These are phyloP conservation scores for Formicarius rufipectus DNA, from an alignment of 2,113 vertebrate genomes.

Conservation along the genomic window DNA sequence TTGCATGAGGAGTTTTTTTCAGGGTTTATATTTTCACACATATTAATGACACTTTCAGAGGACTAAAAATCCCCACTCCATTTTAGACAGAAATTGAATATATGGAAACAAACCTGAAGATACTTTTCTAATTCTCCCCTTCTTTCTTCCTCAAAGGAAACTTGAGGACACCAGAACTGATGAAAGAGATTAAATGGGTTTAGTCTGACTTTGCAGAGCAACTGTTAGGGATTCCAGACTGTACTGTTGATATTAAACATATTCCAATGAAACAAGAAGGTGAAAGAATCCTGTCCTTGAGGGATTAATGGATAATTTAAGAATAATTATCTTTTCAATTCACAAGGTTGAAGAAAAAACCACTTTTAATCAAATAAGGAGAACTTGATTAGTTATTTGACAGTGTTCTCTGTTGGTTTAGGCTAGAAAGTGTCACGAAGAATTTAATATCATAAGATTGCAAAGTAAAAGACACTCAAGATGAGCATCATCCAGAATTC, in stretches of 20 bases:
- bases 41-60: background rate
- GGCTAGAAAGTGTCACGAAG: background rate
- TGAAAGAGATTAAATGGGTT: slow-evolving; percentile 53
- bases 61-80: background rate
- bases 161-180: background rate
- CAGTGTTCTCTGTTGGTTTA: background rate
- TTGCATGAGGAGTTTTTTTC: background rate
- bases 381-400: background rate
- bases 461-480: background rate
- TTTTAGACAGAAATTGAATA: background rate
- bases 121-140: background rate
- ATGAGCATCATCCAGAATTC: background rate
- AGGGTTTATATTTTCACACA: background rate
- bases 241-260: slow-evolving; percentile 15
- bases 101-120: background rate
- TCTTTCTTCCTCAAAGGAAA: background rate
- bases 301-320: slow-evolving; percentile 39
- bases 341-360: background rate
- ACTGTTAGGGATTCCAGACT: slow-evolving; percentile 19
- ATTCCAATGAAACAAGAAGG: slow-evolving; percentile 10
- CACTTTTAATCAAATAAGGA: slow-evolving; percentile 13
- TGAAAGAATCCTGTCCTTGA: slow-evolving; percentile 23
- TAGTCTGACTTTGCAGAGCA: slow-evolving; percentile 23
- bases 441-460: background rate
- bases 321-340: slow-evolving; percentile 1